phyloP scores from a whole-genome alignment of 2,113 vertebrate genomes.

The Macquaria australasica region DNA sequence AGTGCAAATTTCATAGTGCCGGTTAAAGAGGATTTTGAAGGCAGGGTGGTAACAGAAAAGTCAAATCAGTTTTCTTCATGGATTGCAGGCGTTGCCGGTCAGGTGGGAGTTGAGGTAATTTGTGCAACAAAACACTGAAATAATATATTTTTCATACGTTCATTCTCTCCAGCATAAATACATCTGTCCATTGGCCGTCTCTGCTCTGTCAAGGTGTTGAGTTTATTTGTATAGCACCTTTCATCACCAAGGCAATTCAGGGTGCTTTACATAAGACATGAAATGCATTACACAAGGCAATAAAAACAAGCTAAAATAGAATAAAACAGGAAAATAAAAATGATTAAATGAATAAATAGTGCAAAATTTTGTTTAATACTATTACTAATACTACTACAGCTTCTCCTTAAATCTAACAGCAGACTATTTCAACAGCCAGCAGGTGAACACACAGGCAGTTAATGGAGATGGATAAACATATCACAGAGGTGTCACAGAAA shows the following conservation, averaged over 20 bases:
- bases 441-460: neutral
- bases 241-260: neutral
- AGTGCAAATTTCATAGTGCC: neutral
- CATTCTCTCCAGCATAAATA: neutral
- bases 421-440: too few species aligned
- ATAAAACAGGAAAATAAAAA: neutral
- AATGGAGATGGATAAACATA: slow-evolving; percentile 2
- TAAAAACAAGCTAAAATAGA: neutral
- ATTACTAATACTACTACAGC: too few species aligned
- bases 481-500: neutral
- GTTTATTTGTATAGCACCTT: neutral
- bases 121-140: neutral
- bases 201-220: neutral
- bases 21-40: neutral
- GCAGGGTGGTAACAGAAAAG: neutral
- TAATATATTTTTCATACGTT: neutral
- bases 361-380: too few species aligned
- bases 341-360: neutral
- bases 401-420: too few species aligned
- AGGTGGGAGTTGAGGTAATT: neutral
- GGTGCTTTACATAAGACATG: neutral
- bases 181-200: neutral
- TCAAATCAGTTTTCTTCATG: neutral
- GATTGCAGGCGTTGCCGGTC: neutral
- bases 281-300: neutral